Percentiles rank a stretch among this genome's conserved stretches.
Evolutionary conservation across 2,113 vertebrate species (phyloP).

Genomic region (Vimba vimba): DNA sequence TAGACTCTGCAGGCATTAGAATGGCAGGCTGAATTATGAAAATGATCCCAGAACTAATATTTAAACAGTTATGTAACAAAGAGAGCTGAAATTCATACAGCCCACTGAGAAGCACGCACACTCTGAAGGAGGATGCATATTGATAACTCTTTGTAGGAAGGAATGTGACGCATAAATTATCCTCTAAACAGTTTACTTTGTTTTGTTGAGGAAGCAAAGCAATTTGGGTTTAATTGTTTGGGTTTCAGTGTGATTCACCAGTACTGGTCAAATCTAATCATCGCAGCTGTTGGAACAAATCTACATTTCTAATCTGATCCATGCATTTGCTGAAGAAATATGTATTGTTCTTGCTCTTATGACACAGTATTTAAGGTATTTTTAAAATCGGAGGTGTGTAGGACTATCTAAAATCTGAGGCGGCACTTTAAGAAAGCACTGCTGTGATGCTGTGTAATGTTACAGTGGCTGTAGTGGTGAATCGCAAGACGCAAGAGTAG

Average conservation of each 20-base stretch:
- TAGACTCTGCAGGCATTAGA: constrained; percentile 35
- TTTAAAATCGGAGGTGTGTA: too few species aligned
- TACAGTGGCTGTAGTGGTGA: too few species aligned
- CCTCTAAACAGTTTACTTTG: constrained; percentile 57
- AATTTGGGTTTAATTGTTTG: constrained; percentile 42
- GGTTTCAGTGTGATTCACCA: not conserved
- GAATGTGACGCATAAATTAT: constrained; percentile 54
- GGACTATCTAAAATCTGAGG: too few species aligned
- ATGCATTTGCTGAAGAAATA: not conserved
- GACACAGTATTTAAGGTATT: too few species aligned
- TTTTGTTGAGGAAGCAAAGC: constrained; percentile 48
- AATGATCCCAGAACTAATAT: constrained; percentile 53
- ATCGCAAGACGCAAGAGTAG: too few species aligned
- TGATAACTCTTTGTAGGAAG: constrained; percentile 54
- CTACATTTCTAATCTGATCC: constrained; percentile 1
- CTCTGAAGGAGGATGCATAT: constrained; percentile 50
- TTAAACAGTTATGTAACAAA: constrained; percentile 51
- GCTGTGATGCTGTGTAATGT: too few species aligned
- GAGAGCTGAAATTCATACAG: constrained; percentile 37
- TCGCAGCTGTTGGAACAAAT: not conserved
- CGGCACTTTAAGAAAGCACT: too few species aligned
- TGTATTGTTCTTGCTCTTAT: too few species aligned
- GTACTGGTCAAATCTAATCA: constrained; percentile 37
- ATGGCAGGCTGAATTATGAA: constrained; percentile 51
- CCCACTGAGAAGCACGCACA: constrained; percentile 19